Evolutionary conservation across 2,888 invertebrate genomes (phyloP), one percentile per base, ranked within the genome.

Genomic region (Eristalis pertinax): DNA sequence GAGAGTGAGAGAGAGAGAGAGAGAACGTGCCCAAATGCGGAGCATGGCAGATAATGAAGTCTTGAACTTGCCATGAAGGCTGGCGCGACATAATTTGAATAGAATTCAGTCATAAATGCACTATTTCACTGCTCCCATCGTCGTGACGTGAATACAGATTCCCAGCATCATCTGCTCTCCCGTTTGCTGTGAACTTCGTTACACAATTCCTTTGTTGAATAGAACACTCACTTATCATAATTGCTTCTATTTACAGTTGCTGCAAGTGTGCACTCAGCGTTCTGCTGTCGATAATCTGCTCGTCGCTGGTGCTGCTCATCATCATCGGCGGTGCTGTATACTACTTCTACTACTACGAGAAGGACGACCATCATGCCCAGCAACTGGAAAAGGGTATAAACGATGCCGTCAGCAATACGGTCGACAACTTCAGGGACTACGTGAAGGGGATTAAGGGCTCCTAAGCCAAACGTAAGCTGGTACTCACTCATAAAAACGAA

Each of bases 201-300:
- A n/a, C n/a, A n/a, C n/a, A 43, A 43, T 43, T 43, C n/a, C n/a
- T 43, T 15, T 8, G 13, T 43, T 43, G n/a, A 43, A 4, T n/a
- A 43, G 43, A 19, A n/a, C 2, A 60, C 1, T 60, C 7, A 3
- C n/a, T 60, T 26, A 19, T 50, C 8, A 50, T 50, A n/a, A 50
- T 50, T n/a, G 5, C 11, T 62, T 19, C 22, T 24, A 8, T 22
- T 65, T 64, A 3, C 65, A 87, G 87, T 67, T 87, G 87, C 79
- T 87, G 75, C 79, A 87, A 87, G 11, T 87, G 87, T 15, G 87
- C 87, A 4, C 58, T 87, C 26, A 84, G 87, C 60, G 50, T 87
- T 29, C 64, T 87, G 10, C 2, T 87, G 43, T 87, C 87, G n/a
- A 10, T 87, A 11, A 83, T 87, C 22, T 83, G 19, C 68, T 87